phyloP scores from a whole-genome alignment of 2,888 invertebrate genomes.

The Rhynchonema sp. region DNA sequence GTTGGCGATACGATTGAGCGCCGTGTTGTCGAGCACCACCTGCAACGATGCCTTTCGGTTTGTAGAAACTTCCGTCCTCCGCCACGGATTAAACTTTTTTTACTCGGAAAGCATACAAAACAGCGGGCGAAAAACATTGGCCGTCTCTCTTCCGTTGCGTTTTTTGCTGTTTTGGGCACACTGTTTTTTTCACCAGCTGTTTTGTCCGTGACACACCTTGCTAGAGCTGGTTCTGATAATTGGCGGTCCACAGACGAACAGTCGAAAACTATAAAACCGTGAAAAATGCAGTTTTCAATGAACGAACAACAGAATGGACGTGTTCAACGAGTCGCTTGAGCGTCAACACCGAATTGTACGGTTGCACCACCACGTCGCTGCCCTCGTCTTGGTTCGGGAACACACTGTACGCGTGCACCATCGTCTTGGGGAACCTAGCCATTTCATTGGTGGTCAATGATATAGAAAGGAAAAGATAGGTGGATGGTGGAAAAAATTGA shows the following conservation, averaged over 20 bases:
- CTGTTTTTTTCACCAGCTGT: no score
- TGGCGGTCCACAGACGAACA: no score
- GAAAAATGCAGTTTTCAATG: no score
- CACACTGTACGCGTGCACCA: conserved; percentile 94
- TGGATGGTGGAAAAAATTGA: neutral
- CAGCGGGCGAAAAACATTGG: no score
- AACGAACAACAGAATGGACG: conserved; percentile 59
- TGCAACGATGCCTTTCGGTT: conserved; percentile 11
- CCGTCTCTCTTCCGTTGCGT: no score
- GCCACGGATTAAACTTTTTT: no score
- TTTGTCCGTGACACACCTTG: no score
- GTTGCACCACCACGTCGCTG: conserved; percentile 86
- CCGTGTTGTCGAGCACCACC: conserved; percentile 85
- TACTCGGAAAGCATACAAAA: no score
- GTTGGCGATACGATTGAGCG: conserved; percentile 60
- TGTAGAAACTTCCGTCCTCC: no score
- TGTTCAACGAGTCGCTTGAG: conserved; percentile 77
- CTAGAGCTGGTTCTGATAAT: no score
- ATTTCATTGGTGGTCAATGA: neutral
- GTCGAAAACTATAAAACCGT: no score
- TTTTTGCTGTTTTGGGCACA: no score
- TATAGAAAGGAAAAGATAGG: neutral
- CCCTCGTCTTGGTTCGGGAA: conserved; percentile 61
- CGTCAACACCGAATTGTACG: conserved; percentile 83
- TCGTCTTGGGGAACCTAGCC: conserved; percentile 73